These are phyloP conservation scores for Oplegnathus fasciatus DNA, from an alignment of 2,113 vertebrate species.

Conservation along the genomic window DNA sequence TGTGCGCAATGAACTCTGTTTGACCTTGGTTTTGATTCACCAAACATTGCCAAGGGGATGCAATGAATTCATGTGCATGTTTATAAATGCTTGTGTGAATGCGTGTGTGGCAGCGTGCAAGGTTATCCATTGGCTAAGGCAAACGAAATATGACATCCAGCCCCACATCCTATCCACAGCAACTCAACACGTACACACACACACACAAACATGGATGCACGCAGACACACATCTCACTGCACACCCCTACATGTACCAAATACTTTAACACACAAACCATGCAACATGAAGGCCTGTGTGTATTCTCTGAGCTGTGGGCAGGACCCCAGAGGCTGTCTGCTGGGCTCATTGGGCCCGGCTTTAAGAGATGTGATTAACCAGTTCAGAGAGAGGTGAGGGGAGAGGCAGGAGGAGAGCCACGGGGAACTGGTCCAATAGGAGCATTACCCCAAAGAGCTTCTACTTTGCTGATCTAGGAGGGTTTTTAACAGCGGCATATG, in stretches of 20 bases:
- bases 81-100: slow-evolving; percentile 59
- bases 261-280: slow-evolving; percentile 15
- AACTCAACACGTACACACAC: slow-evolving; percentile 39
- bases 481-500: slow-evolving; percentile 20
- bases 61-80: slow-evolving; percentile 66
- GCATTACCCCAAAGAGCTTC: slow-evolving; percentile 53
- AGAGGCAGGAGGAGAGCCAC: slow-evolving; percentile 45
- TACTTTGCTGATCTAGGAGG: slow-evolving; percentile 43
- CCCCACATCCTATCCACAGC: slow-evolving; percentile 45
- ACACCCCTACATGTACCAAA: slow-evolving; percentile 13
- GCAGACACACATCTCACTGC: slow-evolving; percentile 6
- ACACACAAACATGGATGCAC: slow-evolving; percentile 23
- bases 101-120: slow-evolving; percentile 61
- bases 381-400: slow-evolving; percentile 69
- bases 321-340: slow-evolving; percentile 64
- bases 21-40: slow-evolving; percentile 79
- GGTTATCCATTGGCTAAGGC: slow-evolving; percentile 75
- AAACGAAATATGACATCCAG: slow-evolving; percentile 75
- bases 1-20: slow-evolving; percentile 67
- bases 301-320: slow-evolving; percentile 54
- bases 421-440: slow-evolving; percentile 56
- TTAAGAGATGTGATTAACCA: slow-evolving; percentile 75
- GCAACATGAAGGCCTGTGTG: slow-evolving; percentile 46
- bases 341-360: slow-evolving; percentile 60
- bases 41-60: slow-evolving; percentile 73